Conservation (phyloP, 2,113 vertebrate genomes). For the Phyllostomus hastatus region DNA sequence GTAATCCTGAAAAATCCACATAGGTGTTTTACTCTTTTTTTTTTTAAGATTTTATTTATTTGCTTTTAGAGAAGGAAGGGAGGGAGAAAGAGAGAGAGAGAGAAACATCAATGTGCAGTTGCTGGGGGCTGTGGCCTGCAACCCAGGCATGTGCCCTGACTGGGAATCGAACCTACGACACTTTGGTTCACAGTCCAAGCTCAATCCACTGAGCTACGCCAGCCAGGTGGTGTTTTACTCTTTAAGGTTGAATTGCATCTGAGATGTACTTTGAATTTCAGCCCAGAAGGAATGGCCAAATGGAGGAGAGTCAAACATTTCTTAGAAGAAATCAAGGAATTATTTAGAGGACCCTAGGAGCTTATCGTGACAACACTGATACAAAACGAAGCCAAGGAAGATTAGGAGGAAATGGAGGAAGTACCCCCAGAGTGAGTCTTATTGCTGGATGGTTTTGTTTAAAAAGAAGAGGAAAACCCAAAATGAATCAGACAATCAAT, state of each 20-base stretch:
- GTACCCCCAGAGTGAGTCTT: background rate
- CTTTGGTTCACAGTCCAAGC: no score
- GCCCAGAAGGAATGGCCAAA: background rate
- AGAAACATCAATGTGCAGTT: no score
- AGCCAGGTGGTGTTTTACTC: background rate
- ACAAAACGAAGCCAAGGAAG: background rate
- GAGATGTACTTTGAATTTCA: background rate
- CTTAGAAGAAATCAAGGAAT: background rate
- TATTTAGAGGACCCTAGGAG: background rate
- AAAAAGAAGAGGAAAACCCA: accelerated
- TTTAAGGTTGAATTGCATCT: background rate
- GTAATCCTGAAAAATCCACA: background rate
- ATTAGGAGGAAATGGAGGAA: background rate
- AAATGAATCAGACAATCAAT: background rate
- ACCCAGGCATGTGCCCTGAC: no score
- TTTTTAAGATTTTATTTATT: no score
- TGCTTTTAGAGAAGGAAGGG: no score
- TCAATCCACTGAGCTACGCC: no score
- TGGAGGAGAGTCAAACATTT: background rate
- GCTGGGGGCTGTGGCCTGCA: no score
- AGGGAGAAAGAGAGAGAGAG: no score
- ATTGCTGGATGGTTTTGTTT: background rate
- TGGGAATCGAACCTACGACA: no score
- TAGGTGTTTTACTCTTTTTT: background rate
- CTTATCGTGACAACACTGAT: background rate